Base-by-base conservation (phyloP, 2,797 vertebrate species). In the Aselliscus stoliczkanus region DNA sequence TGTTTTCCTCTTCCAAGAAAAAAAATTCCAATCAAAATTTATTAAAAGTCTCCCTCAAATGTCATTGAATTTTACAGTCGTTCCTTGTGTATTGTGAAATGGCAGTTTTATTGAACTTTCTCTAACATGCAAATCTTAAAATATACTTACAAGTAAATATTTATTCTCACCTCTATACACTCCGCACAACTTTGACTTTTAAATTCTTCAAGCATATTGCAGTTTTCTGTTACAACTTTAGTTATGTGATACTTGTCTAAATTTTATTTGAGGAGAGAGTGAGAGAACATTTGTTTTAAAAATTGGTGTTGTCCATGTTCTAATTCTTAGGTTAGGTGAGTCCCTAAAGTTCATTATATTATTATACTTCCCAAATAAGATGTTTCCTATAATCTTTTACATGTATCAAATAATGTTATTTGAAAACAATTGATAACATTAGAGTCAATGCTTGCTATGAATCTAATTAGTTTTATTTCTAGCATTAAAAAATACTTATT, bases 141-240 rank as follows among this genome's bases (percentile, higher is more conserved):
- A 80, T 50, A 90, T 54, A 94, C 70, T 93, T 94, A 88, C 39
- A 90, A 92, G 50, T 95, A 96, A 76, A 1, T 84, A 87, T 88
- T 17, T 96, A 81, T 92, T 91, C 98, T 97, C 82, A 98, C 98
- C 98, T 96, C 96, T 87, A 97, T 96, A 96, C 98, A 98, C 10
- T 94, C 97, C 87, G 94, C 95, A 96, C 98, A 98, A 94, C n/a
- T 96, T 82, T 93, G 44, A 82, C 92, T 94, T 97, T 95, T 81
- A 91, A 98, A 82, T 77, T 98, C 98, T 96, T 97, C 98, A 94
- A 98, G 87, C 52, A 98, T 97, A 97, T 98, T 97, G 92, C 90
- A 97, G 44, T 91, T 97, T 76, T 98, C 98, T 93, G 97, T 93
- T 0, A 98, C 95, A 94, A 98, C 96, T 96, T 88, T 98, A 82